A percentile compares a stretch with the other conserved stretches of the same genome.
phyloP scores from a whole-genome alignment of 2,797 vertebrate species.

The Valencia hispanica region DNA sequence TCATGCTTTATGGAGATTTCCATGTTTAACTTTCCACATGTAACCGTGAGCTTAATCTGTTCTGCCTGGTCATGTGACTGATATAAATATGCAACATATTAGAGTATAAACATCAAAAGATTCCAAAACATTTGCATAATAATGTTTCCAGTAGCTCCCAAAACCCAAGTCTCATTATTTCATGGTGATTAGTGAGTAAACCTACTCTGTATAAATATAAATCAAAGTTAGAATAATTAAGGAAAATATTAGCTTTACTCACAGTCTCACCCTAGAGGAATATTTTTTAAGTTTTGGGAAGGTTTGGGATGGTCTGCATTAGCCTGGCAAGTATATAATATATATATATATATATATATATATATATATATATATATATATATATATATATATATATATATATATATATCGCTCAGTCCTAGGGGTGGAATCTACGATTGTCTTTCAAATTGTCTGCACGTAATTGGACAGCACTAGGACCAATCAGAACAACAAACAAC shows the following conservation, averaged over 20 bases:
- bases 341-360: too few relatives aligned
- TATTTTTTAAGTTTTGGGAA: background rate
- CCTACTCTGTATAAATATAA: background rate
- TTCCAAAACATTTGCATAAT: background rate
- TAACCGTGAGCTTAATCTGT: background rate
- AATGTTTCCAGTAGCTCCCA: background rate
- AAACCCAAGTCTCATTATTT: background rate
- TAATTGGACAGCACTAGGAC: too few relatives aligned
- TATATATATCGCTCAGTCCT: too few relatives aligned
- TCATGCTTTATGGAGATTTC: background rate
- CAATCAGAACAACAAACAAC: too few relatives aligned
- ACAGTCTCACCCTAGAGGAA: background rate
- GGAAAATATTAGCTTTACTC: background rate
- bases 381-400: too few relatives aligned
- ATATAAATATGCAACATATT: background rate
- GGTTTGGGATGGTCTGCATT: too few relatives aligned
- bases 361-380: too few relatives aligned
- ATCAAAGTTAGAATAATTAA: background rate
- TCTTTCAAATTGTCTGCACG: too few relatives aligned
- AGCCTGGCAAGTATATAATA: too few relatives aligned
- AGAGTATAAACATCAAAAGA: background rate
- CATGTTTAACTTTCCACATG: background rate
- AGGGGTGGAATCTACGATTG: too few relatives aligned
- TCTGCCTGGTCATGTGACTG: background rate
- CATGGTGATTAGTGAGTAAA: background rate